Base-by-base conservation (phyloP, 2,113 vertebrate genomes). In the Phaetusa simplex region DNA sequence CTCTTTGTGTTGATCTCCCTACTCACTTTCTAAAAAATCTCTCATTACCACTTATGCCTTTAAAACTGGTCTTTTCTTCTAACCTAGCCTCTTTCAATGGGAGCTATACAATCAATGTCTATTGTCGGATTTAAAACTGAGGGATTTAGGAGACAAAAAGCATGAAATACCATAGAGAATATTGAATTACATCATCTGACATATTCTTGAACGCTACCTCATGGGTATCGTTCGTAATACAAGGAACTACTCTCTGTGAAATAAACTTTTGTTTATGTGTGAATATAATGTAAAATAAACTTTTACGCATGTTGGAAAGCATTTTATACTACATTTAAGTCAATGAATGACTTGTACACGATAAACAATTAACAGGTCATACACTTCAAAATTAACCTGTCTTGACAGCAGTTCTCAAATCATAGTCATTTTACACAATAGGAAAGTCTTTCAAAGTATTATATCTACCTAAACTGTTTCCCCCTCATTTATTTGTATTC, bases 61-160 rank as follows among this genome's bases (percentile, higher is more conserved):
- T 88, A 95, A 92, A 91, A 88, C 32, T 9, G 6, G 58, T 53
- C 90, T 86, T 92, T 62, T 86, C 58, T 84, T 76, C 73, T 93
- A 94, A 91, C 43, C 4, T 5, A 64, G 30, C 23, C 34, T 95
- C 84, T 97, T 96, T 96, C 86, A 95, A 2, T 20, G 56, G 55
- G 47, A 90, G 65, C 86, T 91, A 81, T 80, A 90, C 85, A 94
- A 95, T 92, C 56, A 5, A 72, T 53, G 77, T 26, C 94, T 95
- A 66, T 97, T 95, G 94, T 85, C 79, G 82, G 69, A 58, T 77
- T 77, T 88, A 88, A 94, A 87, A 93, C 40, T 7, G 87, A 90
- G 76, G 62, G 64, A 50, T 90, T 94, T 47, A 91, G 73, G 83
- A 97, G 86, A 92, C 74, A 94, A 96, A 97, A 95, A 89, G 76